A percentile compares a stretch with the other conserved stretches of the same genome.
Conservation (phyloP, 2,888 invertebrate genomes). For the Dione juno region DNA sequence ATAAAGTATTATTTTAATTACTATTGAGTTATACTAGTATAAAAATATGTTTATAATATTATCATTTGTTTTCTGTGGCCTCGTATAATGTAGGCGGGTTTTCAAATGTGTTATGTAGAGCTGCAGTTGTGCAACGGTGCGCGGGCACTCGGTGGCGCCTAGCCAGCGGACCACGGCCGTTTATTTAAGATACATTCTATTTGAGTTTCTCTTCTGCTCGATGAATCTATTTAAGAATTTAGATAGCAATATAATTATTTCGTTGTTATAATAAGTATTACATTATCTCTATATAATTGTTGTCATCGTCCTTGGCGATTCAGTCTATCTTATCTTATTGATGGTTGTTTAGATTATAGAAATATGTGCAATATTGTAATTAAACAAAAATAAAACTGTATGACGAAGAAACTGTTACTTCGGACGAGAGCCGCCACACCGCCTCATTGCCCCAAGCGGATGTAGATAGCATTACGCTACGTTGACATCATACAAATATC, state of each 20-base stretch:
- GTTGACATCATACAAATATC: constrained; percentile 65
- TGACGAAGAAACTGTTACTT: constrained; percentile 48
- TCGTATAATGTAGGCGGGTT: constrained; percentile 15
- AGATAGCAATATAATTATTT: neutral
- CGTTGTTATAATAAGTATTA: neutral
- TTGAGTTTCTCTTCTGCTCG: constrained; percentile 37
- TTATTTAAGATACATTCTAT: constrained; percentile 57
- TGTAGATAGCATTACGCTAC: constrained; percentile 73
- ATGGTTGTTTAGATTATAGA: neutral
- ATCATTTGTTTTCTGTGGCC: neutral
- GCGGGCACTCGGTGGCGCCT: constrained; percentile 54
- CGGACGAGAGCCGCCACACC: constrained; percentile 38
- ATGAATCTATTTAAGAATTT: constrained; percentile 33
- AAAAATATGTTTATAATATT: neutral
- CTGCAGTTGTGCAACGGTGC: constrained; percentile 51
- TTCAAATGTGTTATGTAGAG: constrained; percentile 38
- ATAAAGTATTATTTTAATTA: neutral
- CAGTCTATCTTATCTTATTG: constrained; percentile 44
- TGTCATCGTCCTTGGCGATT: constrained; percentile 40
- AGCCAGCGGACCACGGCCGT: constrained; percentile 54
- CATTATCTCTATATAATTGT: neutral
- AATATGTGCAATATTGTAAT: constrained; percentile 13
- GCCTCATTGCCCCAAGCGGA: constrained; percentile 63
- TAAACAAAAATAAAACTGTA: constrained; percentile 32
- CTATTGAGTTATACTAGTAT: neutral